Conservation (phyloP, 2,113 vertebrate species). For the Mustelus asterias region DNA sequence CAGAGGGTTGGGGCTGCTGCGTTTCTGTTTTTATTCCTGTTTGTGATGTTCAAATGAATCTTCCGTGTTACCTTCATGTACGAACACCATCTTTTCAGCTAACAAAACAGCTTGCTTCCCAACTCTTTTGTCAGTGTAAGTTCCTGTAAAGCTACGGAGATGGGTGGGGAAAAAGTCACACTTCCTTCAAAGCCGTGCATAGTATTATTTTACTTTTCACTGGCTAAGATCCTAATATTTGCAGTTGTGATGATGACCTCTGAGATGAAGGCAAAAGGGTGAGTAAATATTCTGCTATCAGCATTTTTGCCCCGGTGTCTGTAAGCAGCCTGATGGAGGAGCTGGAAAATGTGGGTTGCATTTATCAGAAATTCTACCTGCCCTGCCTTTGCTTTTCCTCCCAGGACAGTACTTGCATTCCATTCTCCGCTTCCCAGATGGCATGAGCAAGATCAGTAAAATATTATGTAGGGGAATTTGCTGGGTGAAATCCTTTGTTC, state of each 20-base stretch:
- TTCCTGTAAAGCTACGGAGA: not conserved
- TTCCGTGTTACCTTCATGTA: not conserved
- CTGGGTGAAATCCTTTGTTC: not conserved
- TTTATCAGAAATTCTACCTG: not conserved
- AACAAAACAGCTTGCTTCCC: not conserved
- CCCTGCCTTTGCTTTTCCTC: not conserved
- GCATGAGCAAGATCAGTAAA: not conserved
- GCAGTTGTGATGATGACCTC: not conserved
- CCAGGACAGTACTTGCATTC: not conserved
- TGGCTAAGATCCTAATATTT: not conserved
- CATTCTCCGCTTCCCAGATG: not conserved
- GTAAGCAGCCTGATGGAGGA: not conserved
- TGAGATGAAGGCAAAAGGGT: not conserved
- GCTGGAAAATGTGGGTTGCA: not conserved
- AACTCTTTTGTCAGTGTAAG: not conserved
- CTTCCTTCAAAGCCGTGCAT: not conserved
- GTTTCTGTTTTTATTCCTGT: not conserved
- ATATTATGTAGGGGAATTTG: not conserved
- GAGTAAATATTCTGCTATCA: not conserved
- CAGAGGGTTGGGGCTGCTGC: no score
- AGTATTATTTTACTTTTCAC: not conserved
- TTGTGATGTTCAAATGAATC: not conserved
- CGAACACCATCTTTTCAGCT: not conserved
- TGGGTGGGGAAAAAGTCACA: not conserved
- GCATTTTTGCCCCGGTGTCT: not conserved